Base-by-base conservation (phyloP, 2,113 vertebrate species). In the Gymnocephalus cernua region DNA sequence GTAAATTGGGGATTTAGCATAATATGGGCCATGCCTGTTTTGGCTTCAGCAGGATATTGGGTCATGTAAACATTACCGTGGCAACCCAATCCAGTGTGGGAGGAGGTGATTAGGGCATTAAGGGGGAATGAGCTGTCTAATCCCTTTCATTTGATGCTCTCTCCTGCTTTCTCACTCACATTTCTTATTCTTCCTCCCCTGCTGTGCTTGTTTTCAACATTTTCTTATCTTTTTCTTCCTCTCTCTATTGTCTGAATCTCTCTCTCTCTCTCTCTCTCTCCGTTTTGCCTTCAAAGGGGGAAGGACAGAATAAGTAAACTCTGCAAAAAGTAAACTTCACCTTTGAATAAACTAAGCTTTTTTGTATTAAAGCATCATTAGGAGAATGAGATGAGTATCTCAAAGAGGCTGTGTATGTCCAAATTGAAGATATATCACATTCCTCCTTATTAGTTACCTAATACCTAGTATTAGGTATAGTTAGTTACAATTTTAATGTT, bases 31-130 rank as follows among this genome's bases (percentile, higher is more conserved):
- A 83, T 85, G 91, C 71, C 88, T 89, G 87, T 91, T 87, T 89
- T 83, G 84, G 87, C 86, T 84, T 83, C 70, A 64, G 81, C 67
- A 70, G 84, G 83, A 90, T 89, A 84, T 79, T 77, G 67, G 92
- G 92, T 91, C 87, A 85, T 91, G 90, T 91, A 91, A 94, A 93
- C 89, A 92, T 82, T 76, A 62, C 86, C 2, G 86, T 84, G 82
- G 85, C 82, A 89, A 82, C 82, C 59, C 77, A 88, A 88, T 89
- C 88, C 89, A 84, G 79, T 81, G 90, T 93, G 93, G 88, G 90
- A 87, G 84, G 90, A 91, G 86, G 80, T 74, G 92, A 94, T 94
- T 93, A 93, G 89, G 83, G 92, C 93, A 90, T 94, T 93, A 93
- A 79, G 76, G 64, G 69, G 73, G 81, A 92, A 90, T 93, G 88